Evolutionary conservation across 2,113 vertebrate species (phyloP).

Genomic region (Pomatostomus ruficeps): DNA sequence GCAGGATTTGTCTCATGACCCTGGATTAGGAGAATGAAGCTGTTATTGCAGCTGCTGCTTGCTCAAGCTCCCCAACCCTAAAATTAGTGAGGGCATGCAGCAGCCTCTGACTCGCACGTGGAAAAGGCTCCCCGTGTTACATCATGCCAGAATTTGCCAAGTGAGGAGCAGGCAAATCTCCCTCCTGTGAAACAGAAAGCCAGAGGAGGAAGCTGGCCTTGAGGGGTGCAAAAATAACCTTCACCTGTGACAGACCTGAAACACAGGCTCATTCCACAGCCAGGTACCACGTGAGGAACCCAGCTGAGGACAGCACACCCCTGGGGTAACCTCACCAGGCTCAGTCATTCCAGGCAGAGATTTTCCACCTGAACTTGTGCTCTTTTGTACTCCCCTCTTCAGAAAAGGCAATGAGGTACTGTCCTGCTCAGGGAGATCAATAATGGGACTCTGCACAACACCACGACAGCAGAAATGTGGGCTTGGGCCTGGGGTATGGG

Average conservation of each 20-base stretch:
- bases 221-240: not conserved
- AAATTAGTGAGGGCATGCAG: not conserved
- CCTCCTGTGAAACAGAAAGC: not conserved
- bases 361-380: not conserved
- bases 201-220: not conserved
- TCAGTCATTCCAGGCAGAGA: not conserved
- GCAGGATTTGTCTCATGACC: not conserved
- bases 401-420: not conserved
- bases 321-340: not conserved
- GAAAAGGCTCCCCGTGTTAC: not conserved
- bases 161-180: not conserved
- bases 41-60: constrained; percentile 7
- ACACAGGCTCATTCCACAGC: not conserved
- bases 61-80: not conserved
- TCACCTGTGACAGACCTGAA: not conserved
- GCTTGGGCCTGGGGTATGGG: accelerated
- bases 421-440: not conserved
- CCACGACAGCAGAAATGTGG: not conserved
- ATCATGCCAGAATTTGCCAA: not conserved
- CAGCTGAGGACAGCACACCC: not conserved
- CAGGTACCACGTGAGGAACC: not conserved
- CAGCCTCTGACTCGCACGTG: not conserved
- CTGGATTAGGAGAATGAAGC: constrained; percentile 8
- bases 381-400: not conserved
- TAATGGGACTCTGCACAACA: not conserved